A percentile compares a stretch with the other conserved stretches of the same genome.
These are phyloP conservation scores for Tauraco erythrolophus DNA, from an alignment of 2,113 vertebrate species.

Conservation along the genomic window DNA sequence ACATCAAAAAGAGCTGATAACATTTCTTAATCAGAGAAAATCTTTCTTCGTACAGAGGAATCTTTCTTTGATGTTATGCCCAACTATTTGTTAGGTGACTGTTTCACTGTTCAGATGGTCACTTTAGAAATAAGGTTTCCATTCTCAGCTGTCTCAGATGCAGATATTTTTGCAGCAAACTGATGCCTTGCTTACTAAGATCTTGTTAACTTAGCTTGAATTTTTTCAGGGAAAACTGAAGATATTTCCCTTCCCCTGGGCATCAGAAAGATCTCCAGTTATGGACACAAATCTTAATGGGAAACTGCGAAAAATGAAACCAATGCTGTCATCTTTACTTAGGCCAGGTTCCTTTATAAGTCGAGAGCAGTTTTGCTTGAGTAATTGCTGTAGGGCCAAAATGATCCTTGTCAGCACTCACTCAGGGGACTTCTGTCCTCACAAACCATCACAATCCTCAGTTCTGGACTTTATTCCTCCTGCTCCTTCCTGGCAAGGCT, in stretches of 20 bases:
- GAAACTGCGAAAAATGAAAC: background rate
- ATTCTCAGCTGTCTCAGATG: background rate
- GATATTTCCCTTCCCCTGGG: background rate
- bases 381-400: background rate
- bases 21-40: background rate
- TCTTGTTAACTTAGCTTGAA: background rate
- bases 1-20: background rate
- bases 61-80: background rate
- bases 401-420: background rate
- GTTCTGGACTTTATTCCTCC: background rate
- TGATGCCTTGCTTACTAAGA: background rate
- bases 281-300: background rate
- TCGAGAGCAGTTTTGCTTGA: background rate
- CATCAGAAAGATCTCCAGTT: background rate
- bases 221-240: background rate
- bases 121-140: background rate
- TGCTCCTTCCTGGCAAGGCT: background rate
- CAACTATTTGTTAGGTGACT: background rate
- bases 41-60: background rate
- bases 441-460: background rate
- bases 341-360: background rate
- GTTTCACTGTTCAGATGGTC: background rate
- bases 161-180: background rate
- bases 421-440: background rate
- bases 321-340: background rate